phyloP scores from a whole-genome alignment of 2,888 invertebrate species.

The Drosophila seclusa region DNA sequence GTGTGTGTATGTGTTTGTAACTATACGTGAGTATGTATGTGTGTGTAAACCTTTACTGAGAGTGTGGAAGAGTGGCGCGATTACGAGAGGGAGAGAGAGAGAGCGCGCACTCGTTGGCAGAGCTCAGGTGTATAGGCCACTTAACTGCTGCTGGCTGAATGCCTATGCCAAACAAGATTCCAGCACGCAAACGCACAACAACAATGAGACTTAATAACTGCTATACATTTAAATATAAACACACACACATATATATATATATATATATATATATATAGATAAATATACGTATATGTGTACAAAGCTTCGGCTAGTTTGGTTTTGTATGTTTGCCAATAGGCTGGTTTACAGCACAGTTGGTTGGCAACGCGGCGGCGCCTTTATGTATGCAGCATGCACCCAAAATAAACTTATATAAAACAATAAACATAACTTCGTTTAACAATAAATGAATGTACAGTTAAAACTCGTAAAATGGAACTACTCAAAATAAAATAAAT shows the following conservation, averaged over 20 bases:
- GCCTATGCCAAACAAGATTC: slow-evolving; percentile 71
- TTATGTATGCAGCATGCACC: slow-evolving; percentile 42
- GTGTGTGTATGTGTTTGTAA: slow-evolving; percentile 14
- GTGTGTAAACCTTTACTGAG: slow-evolving; percentile 33
- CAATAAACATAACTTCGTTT: not conserved
- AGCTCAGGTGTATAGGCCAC: slow-evolving; percentile 62
- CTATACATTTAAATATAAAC: not conserved
- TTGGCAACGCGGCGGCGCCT: slow-evolving; percentile 56
- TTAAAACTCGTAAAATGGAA: not conserved
- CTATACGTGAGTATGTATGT: not conserved
- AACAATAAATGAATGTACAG: slow-evolving; percentile 32
- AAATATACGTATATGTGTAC: not conserved
- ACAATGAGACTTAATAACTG: slow-evolving; percentile 21
- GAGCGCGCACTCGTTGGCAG: slow-evolving; percentile 15
- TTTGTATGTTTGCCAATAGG: slow-evolving; percentile 60
- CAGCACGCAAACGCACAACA: slow-evolving; percentile 71
- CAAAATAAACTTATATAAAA: not conserved
- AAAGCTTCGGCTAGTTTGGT: slow-evolving; percentile 28
- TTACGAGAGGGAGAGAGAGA: slow-evolving; percentile 4
- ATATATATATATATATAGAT: slow-evolving; percentile 1
- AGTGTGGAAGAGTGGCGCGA: slow-evolving; percentile 18
- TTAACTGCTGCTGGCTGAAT: slow-evolving; percentile 38
- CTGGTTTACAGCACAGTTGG: slow-evolving; percentile 16
- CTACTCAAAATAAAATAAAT: too few relatives aligned
- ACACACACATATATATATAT: slow-evolving; percentile 5